These are phyloP conservation scores for Polymixis lichenea DNA, from an alignment of 2,888 invertebrate species.

Conservation along the genomic window DNA sequence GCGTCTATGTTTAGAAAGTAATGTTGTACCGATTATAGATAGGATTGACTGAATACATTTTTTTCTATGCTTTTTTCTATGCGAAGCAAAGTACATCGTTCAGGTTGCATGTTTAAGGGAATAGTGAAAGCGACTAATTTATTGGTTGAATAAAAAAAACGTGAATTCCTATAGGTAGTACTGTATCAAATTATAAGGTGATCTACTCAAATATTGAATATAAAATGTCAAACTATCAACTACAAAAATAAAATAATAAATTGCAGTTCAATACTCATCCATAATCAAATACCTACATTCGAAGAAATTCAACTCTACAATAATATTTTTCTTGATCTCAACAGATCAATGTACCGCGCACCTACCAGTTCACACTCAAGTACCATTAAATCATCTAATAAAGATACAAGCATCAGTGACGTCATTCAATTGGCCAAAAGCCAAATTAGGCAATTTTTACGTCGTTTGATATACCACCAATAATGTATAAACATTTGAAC, in stretches of 20 bases:
- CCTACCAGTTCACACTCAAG: constrained; percentile 34
- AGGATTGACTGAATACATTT: not conserved
- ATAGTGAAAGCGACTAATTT: constrained; percentile 16
- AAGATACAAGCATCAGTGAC: constrained; percentile 58
- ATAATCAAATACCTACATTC: constrained; percentile 9
- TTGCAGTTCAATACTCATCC: constrained; percentile 14
- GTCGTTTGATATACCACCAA: constrained; percentile 60
- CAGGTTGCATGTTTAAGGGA: constrained; percentile 16
- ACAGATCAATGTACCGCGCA: constrained; percentile 44
- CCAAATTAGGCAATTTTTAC: constrained; percentile 68
- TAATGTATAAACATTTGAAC: constrained; percentile 61
- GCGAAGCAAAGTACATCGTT: constrained; percentile 1
- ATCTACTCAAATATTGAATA: not conserved
- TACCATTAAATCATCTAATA: constrained; percentile 64
- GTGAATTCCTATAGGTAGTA: not conserved
- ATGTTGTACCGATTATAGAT: constrained; percentile 45
- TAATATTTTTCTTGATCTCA: constrained; percentile 33
- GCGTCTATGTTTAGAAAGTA: constrained; percentile 61
- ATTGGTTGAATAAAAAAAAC: constrained; percentile 8
- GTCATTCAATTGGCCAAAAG: constrained; percentile 62
- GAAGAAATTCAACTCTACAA: constrained; percentile 17
- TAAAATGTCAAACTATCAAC: constrained; percentile 20
- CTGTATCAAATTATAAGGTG: not conserved
- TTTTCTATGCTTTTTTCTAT: not conserved
- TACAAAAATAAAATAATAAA: not conserved